Conservation (phyloP, 2,113 vertebrate genomes). For the Gallinago jamesoni region DNA sequence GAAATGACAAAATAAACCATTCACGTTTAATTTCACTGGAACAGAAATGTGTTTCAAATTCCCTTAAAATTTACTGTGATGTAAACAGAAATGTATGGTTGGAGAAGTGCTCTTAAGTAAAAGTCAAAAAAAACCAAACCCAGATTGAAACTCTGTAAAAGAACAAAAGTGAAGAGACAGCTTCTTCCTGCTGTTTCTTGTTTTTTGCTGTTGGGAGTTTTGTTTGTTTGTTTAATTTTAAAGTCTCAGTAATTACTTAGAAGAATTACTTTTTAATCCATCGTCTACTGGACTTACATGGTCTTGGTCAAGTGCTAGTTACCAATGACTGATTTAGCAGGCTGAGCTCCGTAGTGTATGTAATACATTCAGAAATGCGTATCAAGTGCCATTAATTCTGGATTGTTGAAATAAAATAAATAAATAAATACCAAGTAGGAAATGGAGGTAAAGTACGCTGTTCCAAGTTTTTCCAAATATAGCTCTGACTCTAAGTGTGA, state of each 20-base stretch:
- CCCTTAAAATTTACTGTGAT: slow-evolving; percentile 13
- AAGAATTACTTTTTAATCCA: not conserved
- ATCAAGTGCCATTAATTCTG: not conserved
- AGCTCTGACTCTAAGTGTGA: not conserved
- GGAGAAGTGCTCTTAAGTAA: not conserved
- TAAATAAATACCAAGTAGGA: slow-evolving; percentile 7
- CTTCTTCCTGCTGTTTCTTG: not conserved
- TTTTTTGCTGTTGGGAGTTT: not conserved
- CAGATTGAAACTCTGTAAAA: not conserved
- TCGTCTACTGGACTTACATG: not conserved
- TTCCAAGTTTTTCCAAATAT: not conserved
- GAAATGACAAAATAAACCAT: not conserved
- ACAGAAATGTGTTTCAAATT: slow-evolving; percentile 3
- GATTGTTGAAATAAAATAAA: slow-evolving; percentile 13
- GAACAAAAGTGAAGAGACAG: not conserved
- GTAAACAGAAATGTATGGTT: not conserved
- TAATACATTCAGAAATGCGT: slow-evolving; percentile 35
- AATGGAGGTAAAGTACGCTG: not conserved
- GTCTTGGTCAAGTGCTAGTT: not conserved
- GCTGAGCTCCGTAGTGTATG: slow-evolving; percentile 19
- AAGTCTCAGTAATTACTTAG: not conserved
- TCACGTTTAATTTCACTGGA: not conserved
- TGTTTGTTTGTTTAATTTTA: not conserved
- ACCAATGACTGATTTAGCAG: not conserved
- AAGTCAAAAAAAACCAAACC: not conserved